Percentiles rank a stretch among this genome's conserved stretches.
Evolutionary conservation across 2,888 invertebrate genomes (phyloP).

Genomic region (Ennomos erosarius): DNA sequence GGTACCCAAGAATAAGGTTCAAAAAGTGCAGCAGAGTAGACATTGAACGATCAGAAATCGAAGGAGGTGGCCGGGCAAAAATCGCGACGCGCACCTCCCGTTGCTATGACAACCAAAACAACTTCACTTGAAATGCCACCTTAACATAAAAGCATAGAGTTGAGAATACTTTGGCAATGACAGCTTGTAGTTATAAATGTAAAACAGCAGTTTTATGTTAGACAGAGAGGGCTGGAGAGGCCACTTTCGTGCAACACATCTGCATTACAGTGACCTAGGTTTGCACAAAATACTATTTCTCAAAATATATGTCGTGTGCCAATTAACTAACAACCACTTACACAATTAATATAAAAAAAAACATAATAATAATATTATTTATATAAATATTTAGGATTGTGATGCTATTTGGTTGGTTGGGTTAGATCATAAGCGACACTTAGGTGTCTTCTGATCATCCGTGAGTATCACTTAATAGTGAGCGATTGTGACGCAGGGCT

Average conservation of each 20-base stretch:
- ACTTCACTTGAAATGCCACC: conserved; percentile 15
- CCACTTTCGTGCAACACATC: conserved; percentile 33
- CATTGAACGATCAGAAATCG: conserved; percentile 68
- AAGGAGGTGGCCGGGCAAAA: conserved; percentile 59
- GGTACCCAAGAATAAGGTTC: conserved; percentile 9
- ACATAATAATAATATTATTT: too few relatives aligned
- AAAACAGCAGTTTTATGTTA: conserved; percentile 76
- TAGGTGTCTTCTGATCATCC: too few relatives aligned
- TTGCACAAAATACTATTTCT: not conserved
- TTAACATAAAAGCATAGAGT: conserved; percentile 11
- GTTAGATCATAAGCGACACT: too few relatives aligned
- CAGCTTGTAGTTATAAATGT: conserved; percentile 83
- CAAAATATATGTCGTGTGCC: too few relatives aligned
- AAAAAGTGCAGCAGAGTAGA: conserved; percentile 5
- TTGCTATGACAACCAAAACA: conserved; percentile 60
- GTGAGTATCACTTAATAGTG: too few relatives aligned
- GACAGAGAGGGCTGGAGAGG: conserved; percentile 53
- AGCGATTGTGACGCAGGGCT: too few relatives aligned
- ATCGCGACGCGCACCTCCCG: conserved; percentile 63
- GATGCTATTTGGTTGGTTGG: too few relatives aligned
- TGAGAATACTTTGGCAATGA: conserved; percentile 23
- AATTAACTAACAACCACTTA: too few relatives aligned
- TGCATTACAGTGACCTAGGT: conserved; percentile 13
- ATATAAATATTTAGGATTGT: too few relatives aligned
- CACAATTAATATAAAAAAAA: too few relatives aligned